Evolutionary conservation across 2,113 vertebrate genomes (phyloP).

Genomic region (Lepidiolamprologus cunningtoni): DNA sequence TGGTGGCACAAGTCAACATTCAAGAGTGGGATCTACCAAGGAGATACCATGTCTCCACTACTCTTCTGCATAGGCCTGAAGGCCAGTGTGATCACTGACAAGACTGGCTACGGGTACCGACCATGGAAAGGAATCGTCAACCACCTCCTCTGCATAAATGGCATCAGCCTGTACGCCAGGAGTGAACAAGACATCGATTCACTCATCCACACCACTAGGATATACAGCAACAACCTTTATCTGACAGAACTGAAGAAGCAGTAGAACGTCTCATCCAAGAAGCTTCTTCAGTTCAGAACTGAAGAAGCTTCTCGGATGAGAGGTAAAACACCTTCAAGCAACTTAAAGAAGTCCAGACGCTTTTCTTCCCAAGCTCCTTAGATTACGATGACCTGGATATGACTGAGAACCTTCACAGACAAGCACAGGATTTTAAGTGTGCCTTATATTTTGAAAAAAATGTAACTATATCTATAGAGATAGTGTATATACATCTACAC

Average conservation of each 20-base stretch:
- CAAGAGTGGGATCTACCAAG: background rate
- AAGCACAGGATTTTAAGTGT: background rate
- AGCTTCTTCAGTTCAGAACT: background rate
- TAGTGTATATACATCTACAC: background rate
- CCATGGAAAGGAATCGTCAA: background rate
- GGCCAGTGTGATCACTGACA: background rate
- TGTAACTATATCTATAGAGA: background rate
- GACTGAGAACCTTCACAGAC: background rate
- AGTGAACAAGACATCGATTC: background rate
- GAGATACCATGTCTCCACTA: background rate
- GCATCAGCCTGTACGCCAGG: background rate
- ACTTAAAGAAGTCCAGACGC: background rate
- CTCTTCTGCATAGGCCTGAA: background rate
- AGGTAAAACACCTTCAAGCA: rapidly evolving
- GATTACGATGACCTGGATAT: background rate
- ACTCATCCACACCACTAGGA: background rate
- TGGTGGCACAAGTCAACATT: background rate
- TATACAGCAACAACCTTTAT: background rate
- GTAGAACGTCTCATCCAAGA: background rate
- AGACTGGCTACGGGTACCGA: background rate
- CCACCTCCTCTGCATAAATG: background rate
- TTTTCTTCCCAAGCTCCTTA: background rate
- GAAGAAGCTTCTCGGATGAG: background rate
- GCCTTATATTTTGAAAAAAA: background rate
- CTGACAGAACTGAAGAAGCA: background rate